phyloP scores from a whole-genome alignment of 2,113 vertebrate species.

The Eulemur macaco region DNA sequence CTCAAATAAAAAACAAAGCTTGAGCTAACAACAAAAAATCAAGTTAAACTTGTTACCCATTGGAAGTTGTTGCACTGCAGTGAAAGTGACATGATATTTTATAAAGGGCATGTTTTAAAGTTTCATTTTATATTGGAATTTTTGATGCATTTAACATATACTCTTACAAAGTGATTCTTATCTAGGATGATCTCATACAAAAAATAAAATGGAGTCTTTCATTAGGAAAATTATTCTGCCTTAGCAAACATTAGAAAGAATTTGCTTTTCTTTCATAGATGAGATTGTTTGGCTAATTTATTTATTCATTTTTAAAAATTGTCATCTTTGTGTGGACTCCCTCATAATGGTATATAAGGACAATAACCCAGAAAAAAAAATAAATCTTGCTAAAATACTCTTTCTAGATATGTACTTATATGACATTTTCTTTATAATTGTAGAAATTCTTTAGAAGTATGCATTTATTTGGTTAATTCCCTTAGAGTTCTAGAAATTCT shows the following conservation, averaged over 20 bases:
- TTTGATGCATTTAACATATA: neutral
- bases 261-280: conserved; percentile 23
- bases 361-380: neutral
- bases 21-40: conserved; percentile 24
- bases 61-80: neutral
- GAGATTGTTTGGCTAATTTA: conserved; percentile 34
- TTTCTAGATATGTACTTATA: neutral
- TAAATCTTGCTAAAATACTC: neutral
- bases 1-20: conserved; percentile 44
- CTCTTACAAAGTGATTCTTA: conserved; percentile 20
- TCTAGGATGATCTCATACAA: conserved; percentile 11
- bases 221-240: conserved; percentile 50
- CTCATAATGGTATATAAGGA: neutral
- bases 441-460: conserved; percentile 5
- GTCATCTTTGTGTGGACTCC: neutral
- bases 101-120: neutral
- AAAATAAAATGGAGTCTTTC: conserved; percentile 48
- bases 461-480: neutral
- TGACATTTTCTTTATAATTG: conserved; percentile 3
- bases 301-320: conserved; percentile 9
- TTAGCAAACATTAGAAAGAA: conserved; percentile 46
- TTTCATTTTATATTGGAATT: conserved; percentile 13
- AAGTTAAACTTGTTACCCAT: neutral
- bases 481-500: conserved; percentile 1
- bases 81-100: neutral